Percentiles rank a stretch among this genome's conserved stretches.
These are phyloP conservation scores for Sinotaia quadrata DNA, from an alignment of 2,888 invertebrate species.

Conservation along the genomic window DNA sequence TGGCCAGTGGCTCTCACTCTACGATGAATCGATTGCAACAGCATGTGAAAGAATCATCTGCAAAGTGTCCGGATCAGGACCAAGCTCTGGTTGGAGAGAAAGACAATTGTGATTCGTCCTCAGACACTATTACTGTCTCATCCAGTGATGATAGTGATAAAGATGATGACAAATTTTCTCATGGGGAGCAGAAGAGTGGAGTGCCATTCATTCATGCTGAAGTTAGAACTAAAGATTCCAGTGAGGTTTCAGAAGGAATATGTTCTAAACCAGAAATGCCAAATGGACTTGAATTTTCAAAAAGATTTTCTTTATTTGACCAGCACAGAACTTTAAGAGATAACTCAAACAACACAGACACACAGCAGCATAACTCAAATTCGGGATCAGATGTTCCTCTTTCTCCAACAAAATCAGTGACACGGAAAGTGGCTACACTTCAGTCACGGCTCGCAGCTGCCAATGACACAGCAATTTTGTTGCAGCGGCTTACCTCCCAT, in stretches of 20 bases:
- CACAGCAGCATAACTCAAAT: too few relatives aligned
- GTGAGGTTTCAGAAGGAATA: neutral
- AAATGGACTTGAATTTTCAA: conserved; percentile 15
- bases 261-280: neutral
- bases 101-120: conserved; percentile 10
- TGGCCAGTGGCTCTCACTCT: neutral
- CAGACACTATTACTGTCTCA: conserved; percentile 27
- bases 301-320: conserved; percentile 11
- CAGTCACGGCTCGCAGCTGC: conserved; percentile 26
- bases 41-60: neutral
- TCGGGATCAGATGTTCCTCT: neutral
- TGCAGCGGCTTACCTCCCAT: conserved; percentile 35
- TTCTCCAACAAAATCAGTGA: conserved; percentile 37
- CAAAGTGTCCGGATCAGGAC: neutral
- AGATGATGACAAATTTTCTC: neutral
- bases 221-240: neutral
- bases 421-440: conserved; percentile 39
- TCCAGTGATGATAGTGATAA: neutral
- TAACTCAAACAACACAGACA: neutral
- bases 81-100: neutral
- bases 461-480: conserved; percentile 35
- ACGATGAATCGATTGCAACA: too few relatives aligned
- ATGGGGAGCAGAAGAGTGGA: neutral
- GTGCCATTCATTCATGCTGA: neutral
- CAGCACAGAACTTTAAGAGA: neutral